Conservation (phyloP, 2,888 invertebrate species). For the Cheilosia urbana region DNA sequence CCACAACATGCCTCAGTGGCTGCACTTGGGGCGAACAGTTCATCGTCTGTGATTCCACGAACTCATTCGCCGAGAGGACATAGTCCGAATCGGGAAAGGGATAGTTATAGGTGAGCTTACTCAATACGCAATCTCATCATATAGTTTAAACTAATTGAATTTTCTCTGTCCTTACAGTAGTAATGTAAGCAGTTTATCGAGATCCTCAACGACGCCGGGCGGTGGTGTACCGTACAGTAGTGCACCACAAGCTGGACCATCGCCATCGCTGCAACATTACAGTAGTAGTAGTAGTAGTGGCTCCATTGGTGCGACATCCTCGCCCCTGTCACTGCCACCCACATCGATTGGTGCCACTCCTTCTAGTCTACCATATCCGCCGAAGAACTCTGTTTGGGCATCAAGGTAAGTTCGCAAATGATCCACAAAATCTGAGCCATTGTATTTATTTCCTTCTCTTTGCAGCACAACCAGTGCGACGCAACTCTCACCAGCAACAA, state of each 20-base stretch:
- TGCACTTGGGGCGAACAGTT: slow-evolving; percentile 78
- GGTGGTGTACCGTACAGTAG: slow-evolving; percentile 77
- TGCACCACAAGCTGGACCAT: slow-evolving; percentile 80
- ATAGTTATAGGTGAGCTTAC: slow-evolving; percentile 91
- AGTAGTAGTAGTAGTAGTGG: slow-evolving; percentile 76
- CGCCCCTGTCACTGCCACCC: slow-evolving; percentile 79
- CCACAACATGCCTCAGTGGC: slow-evolving; percentile 77
- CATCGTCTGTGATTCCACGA: slow-evolving; percentile 84
- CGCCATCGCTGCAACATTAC: slow-evolving; percentile 81
- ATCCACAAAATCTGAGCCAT: background rate
- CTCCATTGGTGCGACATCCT: slow-evolving; percentile 79
- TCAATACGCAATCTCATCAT: slow-evolving; percentile 10
- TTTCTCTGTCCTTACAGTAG: slow-evolving; percentile 85
- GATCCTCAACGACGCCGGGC: slow-evolving; percentile 85
- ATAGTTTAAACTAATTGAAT: background rate
- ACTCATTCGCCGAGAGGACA: slow-evolving; percentile 91
- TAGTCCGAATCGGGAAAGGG: slow-evolving; percentile 91
- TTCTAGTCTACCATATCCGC: slow-evolving; percentile 81
- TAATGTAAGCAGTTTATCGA: slow-evolving; percentile 93
- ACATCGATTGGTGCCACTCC: slow-evolving; percentile 79
- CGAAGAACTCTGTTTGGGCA: slow-evolving; percentile 78
- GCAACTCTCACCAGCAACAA: slow-evolving; percentile 84
- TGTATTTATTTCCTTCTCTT: slow-evolving; percentile 11
- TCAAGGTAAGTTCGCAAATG: slow-evolving; percentile 72
- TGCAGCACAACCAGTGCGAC: slow-evolving; percentile 80